A percentile compares a stretch with the other conserved stretches of the same genome.
These are phyloP conservation scores for Ceyx melanurus DNA, from an alignment of 2,113 vertebrate genomes.

Conservation along the genomic window DNA sequence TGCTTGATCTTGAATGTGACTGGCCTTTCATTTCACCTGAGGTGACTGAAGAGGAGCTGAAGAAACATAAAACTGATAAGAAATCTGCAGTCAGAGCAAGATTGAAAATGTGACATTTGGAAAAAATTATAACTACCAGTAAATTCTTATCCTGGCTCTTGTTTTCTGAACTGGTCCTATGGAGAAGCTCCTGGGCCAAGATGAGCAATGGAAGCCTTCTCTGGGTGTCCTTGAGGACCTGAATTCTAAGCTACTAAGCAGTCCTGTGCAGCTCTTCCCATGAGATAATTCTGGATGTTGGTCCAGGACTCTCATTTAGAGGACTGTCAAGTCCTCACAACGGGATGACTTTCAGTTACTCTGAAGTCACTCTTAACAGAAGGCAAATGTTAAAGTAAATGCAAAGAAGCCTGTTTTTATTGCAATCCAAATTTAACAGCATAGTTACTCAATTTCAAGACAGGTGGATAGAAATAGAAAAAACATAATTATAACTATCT, in stretches of 20 bases:
- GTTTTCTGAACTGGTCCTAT: not conserved
- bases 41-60: conserved; percentile 10
- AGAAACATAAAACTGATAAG: not conserved
- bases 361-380: not conserved
- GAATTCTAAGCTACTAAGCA: not conserved
- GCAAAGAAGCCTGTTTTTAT: conserved; percentile 4
- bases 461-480: conserved; percentile 69
- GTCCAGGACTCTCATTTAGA: not conserved
- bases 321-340: not conserved
- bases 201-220: not conserved
- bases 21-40: conserved; percentile 27
- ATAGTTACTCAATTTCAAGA: conserved; percentile 62
- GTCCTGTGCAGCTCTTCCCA: not conserved
- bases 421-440: conserved; percentile 53
- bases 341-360: not conserved
- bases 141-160: not conserved
- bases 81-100: not conserved
- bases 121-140: not conserved
- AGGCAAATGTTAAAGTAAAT: conserved; percentile 10
- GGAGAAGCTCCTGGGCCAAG: not conserved
- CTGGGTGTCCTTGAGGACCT: not conserved
- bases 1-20: conserved; percentile 13
- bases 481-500: conserved; percentile 60
- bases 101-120: not conserved
- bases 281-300: not conserved